Percentiles rank a stretch among this genome's conserved stretches.
These are phyloP conservation scores for Musca domestica DNA, from an alignment of 1,140 invertebrate genomes.

Conservation along the genomic window DNA sequence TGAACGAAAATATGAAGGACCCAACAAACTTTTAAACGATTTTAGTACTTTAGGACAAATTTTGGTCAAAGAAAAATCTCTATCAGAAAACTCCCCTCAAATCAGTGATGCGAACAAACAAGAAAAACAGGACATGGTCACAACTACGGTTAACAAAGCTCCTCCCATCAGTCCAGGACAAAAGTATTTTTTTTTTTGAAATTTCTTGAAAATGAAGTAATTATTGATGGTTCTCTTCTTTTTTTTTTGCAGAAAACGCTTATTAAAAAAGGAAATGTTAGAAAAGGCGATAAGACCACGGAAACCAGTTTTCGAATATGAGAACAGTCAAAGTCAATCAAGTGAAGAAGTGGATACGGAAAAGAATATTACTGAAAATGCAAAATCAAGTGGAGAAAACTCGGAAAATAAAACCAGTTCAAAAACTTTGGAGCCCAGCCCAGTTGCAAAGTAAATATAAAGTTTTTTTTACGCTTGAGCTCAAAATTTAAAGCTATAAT, in stretches of 20 bases:
- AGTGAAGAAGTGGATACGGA: not conserved
- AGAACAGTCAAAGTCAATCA: conserved; percentile 37
- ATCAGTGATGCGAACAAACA: not conserved
- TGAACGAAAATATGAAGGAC: conserved; percentile 17
- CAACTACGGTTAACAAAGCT: not conserved
- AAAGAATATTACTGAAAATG: not conserved
- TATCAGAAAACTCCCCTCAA: conserved; percentile 17
- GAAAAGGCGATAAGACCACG: conserved; percentile 23
- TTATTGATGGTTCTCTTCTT: not conserved
- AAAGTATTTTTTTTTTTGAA: not conserved
- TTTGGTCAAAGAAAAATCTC: conserved; percentile 15
- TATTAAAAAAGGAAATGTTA: not conserved
- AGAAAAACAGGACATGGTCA: not conserved
- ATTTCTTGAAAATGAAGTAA: not conserved
- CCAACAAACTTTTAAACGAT: not conserved
- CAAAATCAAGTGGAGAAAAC: not conserved
- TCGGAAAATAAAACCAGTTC: not conserved
- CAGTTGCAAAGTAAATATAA: not conserved
- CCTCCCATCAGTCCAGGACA: not conserved
- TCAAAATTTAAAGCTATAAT: no score
- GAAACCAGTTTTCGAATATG: conserved; percentile 29
- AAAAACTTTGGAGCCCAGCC: not conserved
- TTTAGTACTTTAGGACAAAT: not conserved
- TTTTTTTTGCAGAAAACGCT: conserved; percentile 25
- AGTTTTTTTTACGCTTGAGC: no score